Evolutionary conservation across 2,888 invertebrate genomes (phyloP), one percentile per base, ranked within the genome.

Genomic region (Limnephilus lunatus): DNA sequence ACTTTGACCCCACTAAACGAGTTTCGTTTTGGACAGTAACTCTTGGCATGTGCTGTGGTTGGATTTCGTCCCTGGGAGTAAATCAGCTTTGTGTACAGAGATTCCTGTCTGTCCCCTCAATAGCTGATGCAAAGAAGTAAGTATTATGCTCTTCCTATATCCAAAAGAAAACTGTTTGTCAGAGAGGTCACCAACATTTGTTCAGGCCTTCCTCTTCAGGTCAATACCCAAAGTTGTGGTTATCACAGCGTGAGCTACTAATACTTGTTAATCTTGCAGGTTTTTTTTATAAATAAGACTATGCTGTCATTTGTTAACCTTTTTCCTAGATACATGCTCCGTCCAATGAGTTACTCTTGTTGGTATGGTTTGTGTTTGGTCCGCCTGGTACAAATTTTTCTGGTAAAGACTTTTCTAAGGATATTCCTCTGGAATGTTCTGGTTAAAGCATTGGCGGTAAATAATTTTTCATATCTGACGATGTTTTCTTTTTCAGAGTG

Each of bases 21-120:
- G 96, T 96, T 11, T 97, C 97, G 0, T 97, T 97, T 94, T 97
- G 97, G 95, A 96, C 96, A 0, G 96, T 97, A 25, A 95, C 96
- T 0, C 93, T 97, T 91, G 97, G 97, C 14, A 94, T 97, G 86
- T 96, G 96, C 14, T 95, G 96, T 11, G 96, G 96, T 90, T 97
- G 97, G 96, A 94, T 97, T 0, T 96, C 96, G 94, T 95, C 96
- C 92, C 95, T 97, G 86, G 96, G 96, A 0, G 94, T 97, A 1
- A 96, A 96, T 93, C 97, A 97, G 94, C 96, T 96, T 4, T 96
- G 96, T 0, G 94, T 97, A 1, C 97, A 97, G 94, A 96, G 97
- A 94, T 97, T 97, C 86, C 94, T 97, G n/a, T 96, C 97, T 0
- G 96, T 97, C 2, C 96, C 97, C 0, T 96, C 96, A 0, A 95